Base-by-base conservation (phyloP, 2,888 invertebrate species). In the Thera britannica region DNA sequence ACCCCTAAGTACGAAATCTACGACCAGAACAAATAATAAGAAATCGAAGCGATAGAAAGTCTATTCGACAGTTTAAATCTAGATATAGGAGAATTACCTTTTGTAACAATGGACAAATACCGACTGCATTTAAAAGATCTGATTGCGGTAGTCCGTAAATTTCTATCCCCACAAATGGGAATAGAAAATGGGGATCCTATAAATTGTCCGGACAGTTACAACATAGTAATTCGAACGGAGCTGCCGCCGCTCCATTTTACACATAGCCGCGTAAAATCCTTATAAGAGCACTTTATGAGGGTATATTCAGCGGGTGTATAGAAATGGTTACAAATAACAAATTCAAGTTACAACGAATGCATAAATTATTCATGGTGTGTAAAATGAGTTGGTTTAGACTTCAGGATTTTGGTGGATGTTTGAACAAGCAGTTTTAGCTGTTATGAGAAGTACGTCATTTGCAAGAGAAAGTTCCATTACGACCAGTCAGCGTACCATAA, bases 341-440 rank as follows among this genome's bases (percentile, higher is more conserved):
- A 75, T 73, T 78, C 71, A 73, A 68, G 71, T 76, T 77, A 76
- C 72, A 75, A 68, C 70, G 71, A 62, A 51, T 23, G 51, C 7
- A 51, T 51, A 23, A 46, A 51, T 34, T 52, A 34, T 74, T 8
- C 9, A 77, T 73, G 72, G 81, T 82, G 68, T 84, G 84, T 75
- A 81, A 85, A 86, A 77, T 76, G 66, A 49, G 48, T 48, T 9
- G 49, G 36, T 12, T 49, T 34, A 41, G 51, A 4, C 52, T 8
- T 23, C 23, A 11, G 77, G 77, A 78, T 78, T 79, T 81, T 73
- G 75, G 70, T 68, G 73, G 69, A 76, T 85, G 79, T 89, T 86
- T 86, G 81, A 73, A 76, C 69, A 82, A 82, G 77, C 78, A 79
- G 86, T 86, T 23, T 23, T 85, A 85, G 80, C 76, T 68, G 66